Evolutionary conservation across 2,888 invertebrate genomes (phyloP), one percentile per base, ranked within the genome.

Genomic region (Deilephila porcellus): DNA sequence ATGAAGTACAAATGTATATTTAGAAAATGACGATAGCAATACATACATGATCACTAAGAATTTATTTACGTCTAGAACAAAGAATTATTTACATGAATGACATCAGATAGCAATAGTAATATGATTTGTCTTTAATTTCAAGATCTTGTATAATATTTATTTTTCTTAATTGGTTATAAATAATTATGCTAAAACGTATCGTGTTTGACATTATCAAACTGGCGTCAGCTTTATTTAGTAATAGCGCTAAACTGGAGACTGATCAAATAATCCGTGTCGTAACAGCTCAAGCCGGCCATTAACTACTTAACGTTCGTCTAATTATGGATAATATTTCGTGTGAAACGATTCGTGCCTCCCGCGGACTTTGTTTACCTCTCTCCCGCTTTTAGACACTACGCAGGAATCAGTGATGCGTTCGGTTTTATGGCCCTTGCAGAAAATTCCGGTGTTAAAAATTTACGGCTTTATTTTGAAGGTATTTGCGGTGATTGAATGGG

Each of bases 261-360:
- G 45, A 67, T 52, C 52, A 7, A 67, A 52, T 67, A 67, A 67
- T 20, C 67, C 52, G 60, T 71, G 29, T 45, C 60, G 71, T 64
- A 74, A 74, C 62, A 59, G 14, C 59, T 25, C n/a, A 37, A 71
- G 60, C 52, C 71, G 60, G 60, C 60, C 60, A 71, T 71, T 71
- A 71, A 45, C 60, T 45, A 71, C 71, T 71, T 71, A 71, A 71
- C 34, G 29, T 71, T 71, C 45, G 4, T 60, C 60, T 60, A 71
- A 60, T 71, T 71, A 71, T 71, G 37, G 37, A 60, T 60, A 60
- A 6, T 11, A 5, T 71, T 60, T 60, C 59, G 60, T 60, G 71
- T 71, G 71, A 60, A 71, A 19, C 45, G 71, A 37, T 25, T 37
- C 29, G 25, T 60, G 45, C 60, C 17, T 60, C 71, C 32, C 29